phyloP scores from a whole-genome alignment of 2,888 invertebrate species.

The Tipula unca region DNA sequence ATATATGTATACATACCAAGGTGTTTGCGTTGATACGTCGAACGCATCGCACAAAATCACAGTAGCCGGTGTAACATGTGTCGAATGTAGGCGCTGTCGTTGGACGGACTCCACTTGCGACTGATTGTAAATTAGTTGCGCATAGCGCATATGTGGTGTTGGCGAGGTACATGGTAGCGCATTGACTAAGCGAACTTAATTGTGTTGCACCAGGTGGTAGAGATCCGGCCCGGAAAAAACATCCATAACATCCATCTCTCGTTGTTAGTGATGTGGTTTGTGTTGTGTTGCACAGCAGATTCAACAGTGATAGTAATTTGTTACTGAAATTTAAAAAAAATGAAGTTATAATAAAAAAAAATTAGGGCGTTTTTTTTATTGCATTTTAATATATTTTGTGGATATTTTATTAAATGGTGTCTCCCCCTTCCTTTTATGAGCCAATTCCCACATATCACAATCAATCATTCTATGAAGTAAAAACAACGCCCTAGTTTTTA shows the following conservation, averaged over 20 bases:
- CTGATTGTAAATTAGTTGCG: conserved; percentile 45
- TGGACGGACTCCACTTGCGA: conserved; percentile 27
- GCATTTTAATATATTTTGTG: too few relatives aligned
- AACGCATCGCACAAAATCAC: conserved; percentile 52
- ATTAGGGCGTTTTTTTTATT: too few relatives aligned
- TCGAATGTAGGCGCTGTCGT: conserved; percentile 36
- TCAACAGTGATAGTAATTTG: conserved; percentile 47
- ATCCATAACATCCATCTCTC: conserved; percentile 55
- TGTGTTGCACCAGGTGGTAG: conserved; percentile 49
- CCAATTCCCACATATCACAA: too few relatives aligned
- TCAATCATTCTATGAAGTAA: too few relatives aligned
- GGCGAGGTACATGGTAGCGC: conserved; percentile 47
- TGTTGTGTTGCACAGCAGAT: conserved; percentile 55
- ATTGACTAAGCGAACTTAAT: conserved; percentile 45
- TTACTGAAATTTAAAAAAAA: conserved; percentile 32
- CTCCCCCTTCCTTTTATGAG: too few relatives aligned
- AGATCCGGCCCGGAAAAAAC: conserved; percentile 51
- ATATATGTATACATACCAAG: conserved; percentile 45
- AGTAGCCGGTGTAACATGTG: conserved; percentile 50
- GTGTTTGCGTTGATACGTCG: conserved; percentile 48
- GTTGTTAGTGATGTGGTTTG: conserved; percentile 49
- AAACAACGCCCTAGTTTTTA: too few relatives aligned
- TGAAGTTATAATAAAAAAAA: too few relatives aligned
- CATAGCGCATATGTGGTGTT: conserved; percentile 47
- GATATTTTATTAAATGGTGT: too few relatives aligned